Conservation (phyloP, 2,888 invertebrate genomes). For the Pantelozetes paolii region DNA sequence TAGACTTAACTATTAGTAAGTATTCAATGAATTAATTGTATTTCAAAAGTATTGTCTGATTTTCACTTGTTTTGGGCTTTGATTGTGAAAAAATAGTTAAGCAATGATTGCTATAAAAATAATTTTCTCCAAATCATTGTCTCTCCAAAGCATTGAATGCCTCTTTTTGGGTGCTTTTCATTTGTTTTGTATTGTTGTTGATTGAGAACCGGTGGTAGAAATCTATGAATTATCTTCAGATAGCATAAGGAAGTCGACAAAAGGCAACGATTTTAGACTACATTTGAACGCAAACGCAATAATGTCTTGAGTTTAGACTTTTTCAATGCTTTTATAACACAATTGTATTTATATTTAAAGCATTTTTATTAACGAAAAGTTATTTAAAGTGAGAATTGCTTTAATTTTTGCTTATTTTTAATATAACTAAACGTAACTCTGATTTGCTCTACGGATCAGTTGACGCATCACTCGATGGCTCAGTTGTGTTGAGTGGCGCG, state of each 20-base stretch:
- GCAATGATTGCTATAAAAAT: not conserved
- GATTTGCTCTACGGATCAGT: slow-evolving; percentile 19
- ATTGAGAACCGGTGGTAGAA: slow-evolving; percentile 10
- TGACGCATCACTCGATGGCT: slow-evolving; percentile 25
- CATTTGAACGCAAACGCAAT: slow-evolving; percentile 17
- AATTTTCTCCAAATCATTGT: not conserved
- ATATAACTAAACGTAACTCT: not conserved
- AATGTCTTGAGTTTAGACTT: not conserved
- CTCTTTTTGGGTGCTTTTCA: slow-evolving; percentile 1
- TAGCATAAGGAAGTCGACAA: slow-evolving; percentile 8
- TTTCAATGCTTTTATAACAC: not conserved
- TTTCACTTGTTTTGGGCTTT: slow-evolving; percentile 2
- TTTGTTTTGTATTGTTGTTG: not conserved
- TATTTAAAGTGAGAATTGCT: slow-evolving; percentile 23
- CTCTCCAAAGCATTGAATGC: not conserved
- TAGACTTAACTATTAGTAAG: not conserved
- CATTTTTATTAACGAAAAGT: not conserved
- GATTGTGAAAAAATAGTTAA: not conserved
- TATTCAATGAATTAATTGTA: slow-evolving; percentile 2
- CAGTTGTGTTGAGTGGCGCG: slow-evolving; percentile 32
- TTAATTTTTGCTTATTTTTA: slow-evolving; percentile 17
- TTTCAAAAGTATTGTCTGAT: not conserved
- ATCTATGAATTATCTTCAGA: not conserved
- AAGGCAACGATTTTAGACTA: not conserved
- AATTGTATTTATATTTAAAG: not conserved